These are phyloP conservation scores for Thereuonema tuberculata DNA, from an alignment of 1,140 invertebrate species.

Conservation along the genomic window DNA sequence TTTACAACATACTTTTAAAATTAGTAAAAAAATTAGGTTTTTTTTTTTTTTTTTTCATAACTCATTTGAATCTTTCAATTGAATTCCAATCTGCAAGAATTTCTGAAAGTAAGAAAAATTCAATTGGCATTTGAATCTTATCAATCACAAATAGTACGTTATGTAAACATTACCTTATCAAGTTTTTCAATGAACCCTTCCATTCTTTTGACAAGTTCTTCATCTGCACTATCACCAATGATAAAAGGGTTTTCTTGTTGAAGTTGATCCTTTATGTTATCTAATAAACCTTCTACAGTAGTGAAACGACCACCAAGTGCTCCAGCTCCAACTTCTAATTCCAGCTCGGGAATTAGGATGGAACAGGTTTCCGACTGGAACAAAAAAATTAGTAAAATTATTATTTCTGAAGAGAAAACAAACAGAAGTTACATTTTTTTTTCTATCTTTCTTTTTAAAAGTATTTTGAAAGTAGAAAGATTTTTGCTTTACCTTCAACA, in stretches of 20 bases:
- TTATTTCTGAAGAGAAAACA: neutral
- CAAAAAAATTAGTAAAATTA: neutral
- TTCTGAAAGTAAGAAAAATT: no score
- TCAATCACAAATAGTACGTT: no score
- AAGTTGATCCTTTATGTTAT: constrained; percentile 50
- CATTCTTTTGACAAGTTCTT: constrained; percentile 38
- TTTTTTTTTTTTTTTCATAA: no score
- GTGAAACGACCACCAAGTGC: constrained; percentile 88
- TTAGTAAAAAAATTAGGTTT: no score
- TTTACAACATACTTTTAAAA: no score
- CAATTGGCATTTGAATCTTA: no score
- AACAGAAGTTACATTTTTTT: neutral
- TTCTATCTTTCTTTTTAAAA: neutral
- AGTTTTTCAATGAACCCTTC: constrained; percentile 51
- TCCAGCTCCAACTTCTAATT: constrained; percentile 66
- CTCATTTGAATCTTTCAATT: no score
- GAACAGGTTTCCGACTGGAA: constrained; percentile 78
- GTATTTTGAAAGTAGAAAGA: neutral
- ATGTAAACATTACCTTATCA: constrained; percentile 48
- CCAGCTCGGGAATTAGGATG: constrained; percentile 76
- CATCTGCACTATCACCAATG: constrained; percentile 55
- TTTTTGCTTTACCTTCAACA: constrained; percentile 69
- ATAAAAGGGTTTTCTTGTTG: constrained; percentile 46
- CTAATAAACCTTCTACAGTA: constrained; percentile 69
- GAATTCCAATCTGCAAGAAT: no score